Conservation (phyloP, 1,140 invertebrate species). For the Macrobrachium nipponense region DNA sequence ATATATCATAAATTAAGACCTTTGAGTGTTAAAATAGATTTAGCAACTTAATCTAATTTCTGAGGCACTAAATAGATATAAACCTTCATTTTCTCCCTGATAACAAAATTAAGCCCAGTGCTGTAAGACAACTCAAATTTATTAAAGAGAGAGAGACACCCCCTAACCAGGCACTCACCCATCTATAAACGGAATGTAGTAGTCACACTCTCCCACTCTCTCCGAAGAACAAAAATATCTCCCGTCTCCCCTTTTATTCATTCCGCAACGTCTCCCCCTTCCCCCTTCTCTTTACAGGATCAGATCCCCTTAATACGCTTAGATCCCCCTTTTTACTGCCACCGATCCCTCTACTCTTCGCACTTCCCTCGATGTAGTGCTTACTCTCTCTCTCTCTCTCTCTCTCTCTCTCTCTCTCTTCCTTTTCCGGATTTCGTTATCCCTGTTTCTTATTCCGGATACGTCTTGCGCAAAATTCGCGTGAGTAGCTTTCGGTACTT, state of each 20-base stretch:
- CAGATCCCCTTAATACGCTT: neutral
- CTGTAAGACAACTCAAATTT: neutral
- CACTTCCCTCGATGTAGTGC: neutral
- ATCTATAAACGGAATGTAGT: neutral
- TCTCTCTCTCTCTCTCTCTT: neutral
- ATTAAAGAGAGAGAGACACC: no score
- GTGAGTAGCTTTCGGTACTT: no score
- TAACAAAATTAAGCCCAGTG: no score
- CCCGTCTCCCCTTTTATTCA: neutral
- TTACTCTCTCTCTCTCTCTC: no score
- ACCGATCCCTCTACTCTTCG: neutral
- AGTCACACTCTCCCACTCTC: neutral
- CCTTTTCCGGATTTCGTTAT: neutral
- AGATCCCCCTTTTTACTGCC: neutral
- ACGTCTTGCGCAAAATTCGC: no score
- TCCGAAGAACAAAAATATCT: neutral
- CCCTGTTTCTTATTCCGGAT: neutral
- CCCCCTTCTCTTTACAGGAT: neutral
- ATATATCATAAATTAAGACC: no score
- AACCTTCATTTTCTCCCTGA: no score
- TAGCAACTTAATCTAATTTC: no score
- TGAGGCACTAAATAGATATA: no score
- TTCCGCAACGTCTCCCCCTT: neutral
- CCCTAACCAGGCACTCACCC: neutral
- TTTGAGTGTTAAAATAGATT: no score